Percentiles rank a stretch among this genome's conserved stretches.
Evolutionary conservation across 2,113 vertebrate species (phyloP).

Genomic region (Neogobius melanostomus): DNA sequence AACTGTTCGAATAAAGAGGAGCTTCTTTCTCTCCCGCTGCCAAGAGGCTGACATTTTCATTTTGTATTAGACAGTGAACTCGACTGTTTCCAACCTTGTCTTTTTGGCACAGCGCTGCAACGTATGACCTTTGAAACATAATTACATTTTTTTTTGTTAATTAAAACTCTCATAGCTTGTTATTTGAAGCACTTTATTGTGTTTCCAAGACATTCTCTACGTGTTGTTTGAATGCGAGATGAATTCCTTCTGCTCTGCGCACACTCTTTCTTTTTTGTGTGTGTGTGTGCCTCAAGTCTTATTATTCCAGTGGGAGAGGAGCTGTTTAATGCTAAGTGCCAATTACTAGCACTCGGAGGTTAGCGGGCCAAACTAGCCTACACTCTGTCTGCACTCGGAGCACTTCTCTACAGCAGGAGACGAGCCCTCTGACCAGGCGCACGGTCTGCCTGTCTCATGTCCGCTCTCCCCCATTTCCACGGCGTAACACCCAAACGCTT

Average conservation of each 20-base stretch:
- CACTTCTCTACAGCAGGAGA: conserved; percentile 48
- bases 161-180: conserved; percentile 9
- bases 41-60: conserved; percentile 7
- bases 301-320: conserved; percentile 45
- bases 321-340: conserved; percentile 70
- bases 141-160: conserved; percentile 8
- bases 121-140: not conserved
- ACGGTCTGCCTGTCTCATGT: conserved; percentile 13
- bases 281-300: conserved; percentile 19
- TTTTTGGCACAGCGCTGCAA: conserved; percentile 6
- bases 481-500: not conserved
- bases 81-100: conserved; percentile 7
- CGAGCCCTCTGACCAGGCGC: conserved; percentile 38
- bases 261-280: conserved; percentile 24
- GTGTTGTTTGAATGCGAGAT: conserved; percentile 14
- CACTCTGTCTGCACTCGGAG: conserved; percentile 57
- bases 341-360: conserved; percentile 72
- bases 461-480: conserved; percentile 5
- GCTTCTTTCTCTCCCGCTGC: conserved; percentile 3
- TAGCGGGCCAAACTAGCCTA: conserved; percentile 63
- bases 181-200: conserved; percentile 10
- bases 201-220: conserved; percentile 15
- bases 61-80: not conserved
- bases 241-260: conserved; percentile 21
- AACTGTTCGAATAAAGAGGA: conserved; percentile 3